These are phyloP conservation scores for Listronotus bonariensis DNA, from an alignment of 1,140 invertebrate species.

Conservation along the genomic window DNA sequence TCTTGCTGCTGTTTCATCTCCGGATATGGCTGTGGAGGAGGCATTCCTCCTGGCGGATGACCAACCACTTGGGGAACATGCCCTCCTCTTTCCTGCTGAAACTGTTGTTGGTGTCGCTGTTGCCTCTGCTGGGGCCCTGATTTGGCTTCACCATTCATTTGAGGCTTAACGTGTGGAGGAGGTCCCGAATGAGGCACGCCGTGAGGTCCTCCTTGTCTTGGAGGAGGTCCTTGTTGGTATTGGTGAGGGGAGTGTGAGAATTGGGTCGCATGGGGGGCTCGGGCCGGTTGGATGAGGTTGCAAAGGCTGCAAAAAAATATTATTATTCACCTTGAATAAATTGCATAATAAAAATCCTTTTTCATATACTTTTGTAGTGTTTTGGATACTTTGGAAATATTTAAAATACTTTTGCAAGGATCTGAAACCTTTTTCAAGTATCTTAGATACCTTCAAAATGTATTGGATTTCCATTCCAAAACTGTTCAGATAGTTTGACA, in stretches of 20 bases:
- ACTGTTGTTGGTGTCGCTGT: conserved; percentile 46
- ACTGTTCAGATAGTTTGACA: too few species aligned
- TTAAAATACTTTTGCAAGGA: too few species aligned
- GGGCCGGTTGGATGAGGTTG: not conserved
- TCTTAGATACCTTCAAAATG: too few species aligned
- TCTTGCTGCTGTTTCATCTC: conserved; percentile 18
- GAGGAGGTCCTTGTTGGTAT: conserved; percentile 48
- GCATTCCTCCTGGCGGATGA: conserved; percentile 47
- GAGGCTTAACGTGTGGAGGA: conserved; percentile 36
- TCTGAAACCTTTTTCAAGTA: too few species aligned
- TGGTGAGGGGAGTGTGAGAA: conserved; percentile 47
- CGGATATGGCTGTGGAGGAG: conserved; percentile 43
- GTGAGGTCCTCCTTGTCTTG: conserved; percentile 22
- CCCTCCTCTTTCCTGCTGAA: conserved; percentile 33
- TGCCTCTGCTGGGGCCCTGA: conserved; percentile 43
- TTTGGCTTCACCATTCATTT: conserved; percentile 49
- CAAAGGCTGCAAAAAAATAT: conserved; percentile 1
- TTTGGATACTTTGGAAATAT: too few species aligned
- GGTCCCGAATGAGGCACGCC: conserved; percentile 22
- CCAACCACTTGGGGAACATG: conserved; percentile 30
- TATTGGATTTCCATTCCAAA: too few species aligned
- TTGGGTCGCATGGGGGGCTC: conserved; percentile 38
- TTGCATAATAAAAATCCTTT: too few species aligned
- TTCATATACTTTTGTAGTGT: too few species aligned
- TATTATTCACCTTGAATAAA: too few species aligned